Evolutionary conservation across 1,140 invertebrate species (phyloP).

Genomic region (Cardiocondyla obscurior): DNA sequence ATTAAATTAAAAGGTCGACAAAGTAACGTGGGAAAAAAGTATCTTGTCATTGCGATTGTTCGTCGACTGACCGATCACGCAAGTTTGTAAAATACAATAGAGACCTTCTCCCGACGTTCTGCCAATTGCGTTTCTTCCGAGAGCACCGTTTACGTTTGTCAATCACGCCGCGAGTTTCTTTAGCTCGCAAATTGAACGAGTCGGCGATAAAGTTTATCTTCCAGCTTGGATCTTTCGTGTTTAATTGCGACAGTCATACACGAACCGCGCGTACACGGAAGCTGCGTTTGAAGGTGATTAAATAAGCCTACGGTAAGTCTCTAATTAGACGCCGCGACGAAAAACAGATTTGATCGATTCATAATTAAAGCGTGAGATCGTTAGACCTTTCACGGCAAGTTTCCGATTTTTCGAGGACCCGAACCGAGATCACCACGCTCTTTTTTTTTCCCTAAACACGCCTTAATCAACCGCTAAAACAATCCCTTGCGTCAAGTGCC

Average conservation of each 20-base stretch:
- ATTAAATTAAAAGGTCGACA: constrained; percentile 41
- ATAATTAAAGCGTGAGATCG: constrained; percentile 15
- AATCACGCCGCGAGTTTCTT: background rate
- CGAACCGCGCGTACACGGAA: background rate
- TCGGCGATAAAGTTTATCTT: constrained; percentile 19
- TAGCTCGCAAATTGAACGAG: background rate
- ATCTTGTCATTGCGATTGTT: constrained; percentile 13
- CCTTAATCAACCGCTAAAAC: background rate
- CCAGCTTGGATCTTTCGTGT: background rate
- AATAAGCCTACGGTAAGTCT: background rate
- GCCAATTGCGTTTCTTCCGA: background rate
- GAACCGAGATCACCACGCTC: background rate
- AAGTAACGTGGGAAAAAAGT: constrained; percentile 15
- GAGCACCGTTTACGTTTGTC: background rate
- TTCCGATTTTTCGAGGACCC: background rate
- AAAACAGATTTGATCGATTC: constrained; percentile 17
- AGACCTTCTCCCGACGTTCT: background rate
- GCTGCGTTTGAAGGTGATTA: constrained; percentile 26
- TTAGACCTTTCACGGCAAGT: background rate
- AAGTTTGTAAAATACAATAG: constrained; percentile 13
- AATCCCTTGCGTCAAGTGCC: background rate
- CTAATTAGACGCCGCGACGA: constrained; percentile 7
- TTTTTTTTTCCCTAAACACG: background rate
- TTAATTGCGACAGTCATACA: constrained; percentile 11
- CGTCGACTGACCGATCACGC: constrained; percentile 32